Evolutionary conservation across 2,797 vertebrate genomes (phyloP).

Genomic region (Pangasius sanitwongsei): DNA sequence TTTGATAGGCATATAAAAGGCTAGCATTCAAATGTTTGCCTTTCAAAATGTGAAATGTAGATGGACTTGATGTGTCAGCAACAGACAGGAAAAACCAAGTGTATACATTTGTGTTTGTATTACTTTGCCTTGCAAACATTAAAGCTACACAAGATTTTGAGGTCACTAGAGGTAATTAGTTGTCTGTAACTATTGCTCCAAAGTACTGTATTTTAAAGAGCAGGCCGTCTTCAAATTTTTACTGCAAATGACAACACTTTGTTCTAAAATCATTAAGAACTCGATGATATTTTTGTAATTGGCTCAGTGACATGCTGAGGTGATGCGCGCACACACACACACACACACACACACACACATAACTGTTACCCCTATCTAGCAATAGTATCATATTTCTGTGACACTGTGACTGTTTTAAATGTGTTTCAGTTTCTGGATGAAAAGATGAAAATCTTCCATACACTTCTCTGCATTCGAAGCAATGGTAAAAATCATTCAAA

Average conservation of each 20-base stretch:
- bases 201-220: neutral
- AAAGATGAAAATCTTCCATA: neutral
- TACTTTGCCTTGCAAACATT: conserved; percentile 1
- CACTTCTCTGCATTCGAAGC: neutral
- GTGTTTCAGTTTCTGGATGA: neutral
- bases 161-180: neutral
- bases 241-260: neutral
- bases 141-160: neutral
- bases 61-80: conserved; percentile 30
- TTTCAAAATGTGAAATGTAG: neutral
- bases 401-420: neutral
- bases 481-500: neutral
- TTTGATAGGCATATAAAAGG: neutral
- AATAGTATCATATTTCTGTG: neutral
- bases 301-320: neutral
- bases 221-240: neutral
- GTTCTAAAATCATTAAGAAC: neutral
- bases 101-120: conserved; percentile 15
- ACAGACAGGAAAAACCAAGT: conserved; percentile 7
- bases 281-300: neutral
- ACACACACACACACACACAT: neutral
- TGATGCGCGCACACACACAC: neutral
- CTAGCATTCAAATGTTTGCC: neutral
- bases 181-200: neutral
- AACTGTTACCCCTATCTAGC: neutral